These are phyloP conservation scores for Amphiura filiformis DNA, from an alignment of 35 echinoderm and acorn worm species.

Conservation along the genomic window DNA sequence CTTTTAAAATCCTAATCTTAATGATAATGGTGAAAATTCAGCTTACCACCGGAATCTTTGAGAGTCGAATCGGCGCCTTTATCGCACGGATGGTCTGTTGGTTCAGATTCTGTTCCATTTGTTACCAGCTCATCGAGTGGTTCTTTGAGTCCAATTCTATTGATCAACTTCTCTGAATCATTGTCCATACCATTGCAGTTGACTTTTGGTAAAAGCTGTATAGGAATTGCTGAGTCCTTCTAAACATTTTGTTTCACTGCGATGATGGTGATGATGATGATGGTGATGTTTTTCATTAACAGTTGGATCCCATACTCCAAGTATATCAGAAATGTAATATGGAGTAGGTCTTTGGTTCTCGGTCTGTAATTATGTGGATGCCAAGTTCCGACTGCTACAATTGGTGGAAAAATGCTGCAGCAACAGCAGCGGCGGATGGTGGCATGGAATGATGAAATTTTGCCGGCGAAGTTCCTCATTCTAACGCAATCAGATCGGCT, in stretches of 20 bases:
- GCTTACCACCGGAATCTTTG: not conserved
- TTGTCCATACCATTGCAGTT: not conserved
- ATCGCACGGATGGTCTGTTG: not conserved
- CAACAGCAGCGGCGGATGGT: not conserved
- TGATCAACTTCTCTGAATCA: not conserved
- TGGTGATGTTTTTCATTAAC: not conserved
- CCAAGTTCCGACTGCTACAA: constrained; percentile 91
- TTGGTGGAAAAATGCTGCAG: constrained; percentile 61
- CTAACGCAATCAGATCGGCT: constrained; percentile 45
- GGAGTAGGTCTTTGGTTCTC: constrained; percentile 64
- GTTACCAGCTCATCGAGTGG: constrained; percentile 2
- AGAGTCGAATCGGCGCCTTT: not conserved
- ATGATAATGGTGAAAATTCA: no score
- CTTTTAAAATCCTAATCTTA: no score
- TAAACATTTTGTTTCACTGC: not conserved
- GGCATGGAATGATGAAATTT: constrained; percentile 39
- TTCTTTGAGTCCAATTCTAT: not conserved
- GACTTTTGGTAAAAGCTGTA: constrained; percentile 18
- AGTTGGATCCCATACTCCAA: constrained; percentile 40
- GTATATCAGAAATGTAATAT: constrained; percentile 80
- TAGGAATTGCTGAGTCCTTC: not conserved
- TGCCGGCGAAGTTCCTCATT: constrained; percentile 17
- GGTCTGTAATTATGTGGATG: constrained; percentile 89
- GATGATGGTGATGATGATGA: not conserved
- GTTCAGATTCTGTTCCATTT: not conserved